Percentiles rank a stretch among this genome's conserved stretches.
phyloP scores from a whole-genome alignment of 2,113 vertebrate species.

The Gorsachius goisagi region DNA sequence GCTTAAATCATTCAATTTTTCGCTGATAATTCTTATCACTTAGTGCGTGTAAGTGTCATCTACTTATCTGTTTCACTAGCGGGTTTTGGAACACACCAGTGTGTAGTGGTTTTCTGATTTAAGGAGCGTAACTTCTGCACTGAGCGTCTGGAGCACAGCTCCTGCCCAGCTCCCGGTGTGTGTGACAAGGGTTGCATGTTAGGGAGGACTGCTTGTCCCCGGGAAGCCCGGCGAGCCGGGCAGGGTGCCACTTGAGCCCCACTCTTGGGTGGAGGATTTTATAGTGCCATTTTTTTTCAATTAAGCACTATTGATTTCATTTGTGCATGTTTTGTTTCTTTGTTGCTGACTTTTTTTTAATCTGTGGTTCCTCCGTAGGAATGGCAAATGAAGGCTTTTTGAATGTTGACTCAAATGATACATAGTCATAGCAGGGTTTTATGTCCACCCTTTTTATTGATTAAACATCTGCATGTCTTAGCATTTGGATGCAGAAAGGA shows the following conservation, averaged over 20 bases:
- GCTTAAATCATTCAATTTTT: not conserved
- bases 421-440: not conserved
- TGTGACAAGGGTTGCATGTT: not conserved
- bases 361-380: not conserved
- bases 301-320: not conserved
- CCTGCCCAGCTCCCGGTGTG: not conserved
- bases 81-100: fast-evolving
- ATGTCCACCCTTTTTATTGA: not conserved
- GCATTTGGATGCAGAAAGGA: not conserved
- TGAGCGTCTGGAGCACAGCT: not conserved
- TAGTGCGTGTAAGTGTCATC: fast-evolving
- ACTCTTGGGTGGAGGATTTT: not conserved
- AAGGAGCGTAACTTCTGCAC: not conserved
- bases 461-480: not conserved
- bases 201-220: not conserved
- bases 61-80: not conserved
- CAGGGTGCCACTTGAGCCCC: not conserved
- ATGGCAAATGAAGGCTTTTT: not conserved
- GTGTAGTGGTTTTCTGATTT: not conserved
- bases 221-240: not conserved
- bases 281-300: not conserved
- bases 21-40: not conserved
- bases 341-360: not conserved
- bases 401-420: not conserved
- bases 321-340: not conserved